Conservation (phyloP, 2,888 invertebrate species). For the Diaphora mendica region DNA sequence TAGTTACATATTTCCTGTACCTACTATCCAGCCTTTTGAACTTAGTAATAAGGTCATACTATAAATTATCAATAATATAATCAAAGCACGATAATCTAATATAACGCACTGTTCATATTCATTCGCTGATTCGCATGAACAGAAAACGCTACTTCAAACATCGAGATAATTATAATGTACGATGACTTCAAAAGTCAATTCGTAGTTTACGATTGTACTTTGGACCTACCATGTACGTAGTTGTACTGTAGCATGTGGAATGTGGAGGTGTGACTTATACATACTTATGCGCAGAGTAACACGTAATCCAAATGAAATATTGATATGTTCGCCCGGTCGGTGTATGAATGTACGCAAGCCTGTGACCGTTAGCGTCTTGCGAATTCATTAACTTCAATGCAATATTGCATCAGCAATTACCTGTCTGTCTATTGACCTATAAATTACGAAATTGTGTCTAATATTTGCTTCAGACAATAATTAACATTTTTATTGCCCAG, state of each 20-base stretch:
- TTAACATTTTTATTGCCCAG: neutral
- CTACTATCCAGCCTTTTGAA: no score
- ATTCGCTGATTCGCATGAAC: no score
- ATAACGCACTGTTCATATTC: neutral
- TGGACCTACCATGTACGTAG: conserved; percentile 36
- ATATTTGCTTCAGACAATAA: neutral
- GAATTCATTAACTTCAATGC: conserved; percentile 37
- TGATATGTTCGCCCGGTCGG: conserved; percentile 12
- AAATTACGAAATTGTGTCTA: neutral
- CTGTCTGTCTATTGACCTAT: neutral
- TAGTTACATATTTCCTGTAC: no score
- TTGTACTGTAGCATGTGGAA: conserved; percentile 31
- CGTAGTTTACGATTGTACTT: conserved; percentile 20
- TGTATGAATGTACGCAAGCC: conserved; percentile 26
- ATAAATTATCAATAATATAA: no score
- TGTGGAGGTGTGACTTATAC: conserved; percentile 66
- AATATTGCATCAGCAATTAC: conserved; percentile 64
- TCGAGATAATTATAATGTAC: no score
- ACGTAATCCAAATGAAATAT: conserved; percentile 47
- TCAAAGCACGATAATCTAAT: neutral
- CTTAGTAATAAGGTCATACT: no score
- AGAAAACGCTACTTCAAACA: no score
- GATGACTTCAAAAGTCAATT: neutral
- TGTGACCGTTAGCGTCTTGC: conserved; percentile 21
- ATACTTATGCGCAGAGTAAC: conserved; percentile 58